Evolutionary conservation across 2,113 vertebrate species (phyloP).

Genomic region (Erythrocercus mccallii): DNA sequence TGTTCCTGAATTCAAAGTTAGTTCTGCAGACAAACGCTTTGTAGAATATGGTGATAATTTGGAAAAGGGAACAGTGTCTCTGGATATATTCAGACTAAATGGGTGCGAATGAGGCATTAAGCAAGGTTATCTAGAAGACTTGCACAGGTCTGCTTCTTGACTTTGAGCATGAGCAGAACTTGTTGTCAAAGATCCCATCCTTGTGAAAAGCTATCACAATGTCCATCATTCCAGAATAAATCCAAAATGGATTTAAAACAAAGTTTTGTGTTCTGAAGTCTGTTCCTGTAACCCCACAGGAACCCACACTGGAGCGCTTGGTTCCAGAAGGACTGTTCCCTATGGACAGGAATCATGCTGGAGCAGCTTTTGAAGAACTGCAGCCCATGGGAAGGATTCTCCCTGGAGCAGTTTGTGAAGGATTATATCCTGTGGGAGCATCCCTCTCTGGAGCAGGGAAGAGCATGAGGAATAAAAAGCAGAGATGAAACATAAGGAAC

Average conservation of each 20-base stretch:
- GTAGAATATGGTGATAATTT: background rate
- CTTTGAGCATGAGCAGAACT: background rate
- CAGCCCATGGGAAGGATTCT: background rate
- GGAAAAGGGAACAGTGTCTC: background rate
- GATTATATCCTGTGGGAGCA: background rate
- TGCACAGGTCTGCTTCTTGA: background rate
- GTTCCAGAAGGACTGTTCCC: background rate
- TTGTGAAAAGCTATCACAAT: background rate
- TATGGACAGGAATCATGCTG: background rate
- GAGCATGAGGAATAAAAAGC: background rate
- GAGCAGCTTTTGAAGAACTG: background rate
- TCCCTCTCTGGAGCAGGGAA: background rate
- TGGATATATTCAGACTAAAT: background rate
- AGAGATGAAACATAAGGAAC: background rate
- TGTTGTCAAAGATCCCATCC: background rate
- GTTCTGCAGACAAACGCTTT: background rate
- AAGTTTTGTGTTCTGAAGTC: background rate
- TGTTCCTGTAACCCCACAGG: background rate
- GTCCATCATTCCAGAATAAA: background rate
- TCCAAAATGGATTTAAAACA: background rate
- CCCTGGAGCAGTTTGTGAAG: background rate
- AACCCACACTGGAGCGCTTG: rapidly evolving
- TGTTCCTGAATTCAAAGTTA: background rate
- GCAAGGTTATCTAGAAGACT: background rate
- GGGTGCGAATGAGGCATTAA: background rate